Evolutionary conservation across 2,797 vertebrate species (phyloP), one percentile per base, ranked within the genome.

Genomic region (Bovichtus diacanthus): DNA sequence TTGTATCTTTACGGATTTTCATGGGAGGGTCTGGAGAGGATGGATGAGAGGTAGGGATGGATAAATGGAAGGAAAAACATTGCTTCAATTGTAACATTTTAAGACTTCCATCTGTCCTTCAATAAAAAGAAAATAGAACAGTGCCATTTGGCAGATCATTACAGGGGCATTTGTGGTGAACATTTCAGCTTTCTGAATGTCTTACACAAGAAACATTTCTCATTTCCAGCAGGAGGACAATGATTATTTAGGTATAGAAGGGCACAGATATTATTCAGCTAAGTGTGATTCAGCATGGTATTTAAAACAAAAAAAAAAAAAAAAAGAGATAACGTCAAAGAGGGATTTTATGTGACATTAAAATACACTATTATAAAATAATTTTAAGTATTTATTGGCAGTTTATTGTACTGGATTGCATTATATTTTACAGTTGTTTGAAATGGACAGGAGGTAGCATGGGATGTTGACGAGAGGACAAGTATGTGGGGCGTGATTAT

Each of bases 71-170:
- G 27, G 27, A 27, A 27, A 5, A 27, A 27, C 0, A 0, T 5
- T 27, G 27, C 5, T 27, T 27, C 27, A 27, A 27, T 27, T 27
- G n/a, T n/a, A n/a, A n/a, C n/a, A n/a, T n/a, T 27, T 27, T 27
- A 27, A 27, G 27, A 27, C 27, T 5, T 27, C 27, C 5, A 27
- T 27, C 27, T 27, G 27, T 27, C 27, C 27, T 27, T 27, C 27
- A 27, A 27, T 27, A 27, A 27, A 27, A 27, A 4, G 5, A 27
- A 64, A 75, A 60, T 43, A 54, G 13, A 66, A 70, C 15, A 19
- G 21, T 23, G 43, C 25, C 50, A 44, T 76, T 61, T 39, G 47
- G 69, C 23, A 73, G 70, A 70, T 65, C 36, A 23, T 19, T 66
- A 50, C 39, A 21, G 23, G 49, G 31, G 13, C 39, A 50, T 71